Conservation (phyloP, 2,797 vertebrate genomes). For the Premnoplex brunnescens region DNA sequence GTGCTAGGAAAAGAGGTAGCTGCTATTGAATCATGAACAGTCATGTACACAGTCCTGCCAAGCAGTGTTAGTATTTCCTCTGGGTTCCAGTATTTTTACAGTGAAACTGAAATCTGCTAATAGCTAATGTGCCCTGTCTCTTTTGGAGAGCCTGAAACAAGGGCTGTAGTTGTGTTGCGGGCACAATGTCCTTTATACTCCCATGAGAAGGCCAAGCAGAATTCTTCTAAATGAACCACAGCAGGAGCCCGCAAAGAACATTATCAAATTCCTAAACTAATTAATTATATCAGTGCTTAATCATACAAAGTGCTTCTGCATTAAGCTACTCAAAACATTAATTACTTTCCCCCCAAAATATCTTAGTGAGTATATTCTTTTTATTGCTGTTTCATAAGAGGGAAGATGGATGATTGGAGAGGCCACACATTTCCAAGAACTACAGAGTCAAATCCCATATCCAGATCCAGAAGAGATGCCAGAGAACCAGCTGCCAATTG, state of each 20-base stretch:
- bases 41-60: fast-evolving
- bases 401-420: background rate
- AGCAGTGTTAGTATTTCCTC: background rate
- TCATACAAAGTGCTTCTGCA: slow-evolving; percentile 8
- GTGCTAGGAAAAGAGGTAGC: background rate
- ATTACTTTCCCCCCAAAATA: background rate
- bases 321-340: slow-evolving; percentile 7
- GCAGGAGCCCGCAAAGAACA: background rate
- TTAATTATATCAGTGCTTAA: slow-evolving; percentile 35
- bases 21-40: background rate
- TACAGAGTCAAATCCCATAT: background rate
- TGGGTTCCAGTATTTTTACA: background rate
- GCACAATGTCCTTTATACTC: background rate
- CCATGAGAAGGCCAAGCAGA: background rate
- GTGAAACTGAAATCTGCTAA: background rate
- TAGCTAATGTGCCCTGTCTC: background rate
- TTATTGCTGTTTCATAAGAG: background rate
- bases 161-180: background rate
- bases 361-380: background rate
- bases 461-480: background rate
- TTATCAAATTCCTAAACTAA: slow-evolving; percentile 29
- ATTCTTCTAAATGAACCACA: background rate
- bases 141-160: background rate
- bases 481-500: background rate
- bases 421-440: background rate